Base-by-base conservation (phyloP, 2,797 vertebrate species). In the Cirrhinus molitorella region DNA sequence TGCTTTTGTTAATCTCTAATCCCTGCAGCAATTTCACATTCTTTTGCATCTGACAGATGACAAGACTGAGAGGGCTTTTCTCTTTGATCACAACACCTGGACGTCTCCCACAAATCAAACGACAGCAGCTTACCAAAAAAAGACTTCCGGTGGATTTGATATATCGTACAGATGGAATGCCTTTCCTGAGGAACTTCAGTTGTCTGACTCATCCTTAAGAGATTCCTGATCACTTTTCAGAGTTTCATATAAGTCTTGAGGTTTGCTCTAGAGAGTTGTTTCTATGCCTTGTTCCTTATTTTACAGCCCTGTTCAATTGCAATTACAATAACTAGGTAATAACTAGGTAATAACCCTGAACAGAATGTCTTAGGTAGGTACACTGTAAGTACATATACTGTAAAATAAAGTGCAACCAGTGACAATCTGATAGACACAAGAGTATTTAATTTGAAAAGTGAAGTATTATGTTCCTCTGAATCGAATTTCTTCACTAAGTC, bases 71-170 rank as follows among this genome's bases (percentile, higher is more conserved):
- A 70, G 65, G 23, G 12, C 14, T 72, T 49, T 72, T 16, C 51
- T 72, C 55, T 81, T 72, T 81, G 68, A 81, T 81, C 79, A 72
- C 68, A 72, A 82, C 57, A 74, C 70, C 57, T 40, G 71, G 45
- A 73, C 2, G 23, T 51, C 80, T 75, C 47, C 34, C 47, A 75
- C 57, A 53, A n/a, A 66, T 75, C 71, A 82, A 53, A 66, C 34
- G 59, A 67, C 17, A 74, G 45, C 31, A 11, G 13, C 63, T 66
- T 51, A 11, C 43, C 40, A 55, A 65, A 34, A 21, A 43, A 31
- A 57, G 51, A 70, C 55, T 51, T 63, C 40, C 23, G 3, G 55
- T 17, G n/a, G 70, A 55, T 82, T 66, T 51, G 17, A 43, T 66
- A 51, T 66, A 51, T 74, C n/a, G 57, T 65, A 40, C 53, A 81